Conservation (phyloP, 2,113 vertebrate species). For the Puntigrus tetrazona region DNA sequence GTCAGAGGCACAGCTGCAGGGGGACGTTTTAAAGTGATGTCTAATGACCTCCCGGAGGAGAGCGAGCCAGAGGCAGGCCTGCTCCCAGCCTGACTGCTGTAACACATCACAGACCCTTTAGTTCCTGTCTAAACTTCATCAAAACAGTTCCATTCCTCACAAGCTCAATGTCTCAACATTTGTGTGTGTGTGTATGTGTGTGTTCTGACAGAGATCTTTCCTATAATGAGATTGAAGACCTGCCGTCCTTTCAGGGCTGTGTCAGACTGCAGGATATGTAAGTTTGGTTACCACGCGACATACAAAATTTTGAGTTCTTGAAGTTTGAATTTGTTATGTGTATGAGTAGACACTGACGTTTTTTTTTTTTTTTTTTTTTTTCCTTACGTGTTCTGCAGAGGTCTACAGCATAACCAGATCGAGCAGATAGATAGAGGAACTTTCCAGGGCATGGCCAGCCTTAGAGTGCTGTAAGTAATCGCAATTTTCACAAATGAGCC, state of each 20-base stretch:
- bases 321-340: neutral
- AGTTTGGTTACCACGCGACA: slow-evolving; percentile 63
- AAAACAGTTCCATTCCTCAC: slow-evolving; percentile 3
- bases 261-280: slow-evolving; percentile 91
- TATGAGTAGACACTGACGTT: neutral
- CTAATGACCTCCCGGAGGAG: slow-evolving; percentile 56
- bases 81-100: slow-evolving; percentile 6
- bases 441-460: slow-evolving; percentile 83
- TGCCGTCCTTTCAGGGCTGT: slow-evolving; percentile 88
- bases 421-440: slow-evolving; percentile 82
- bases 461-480: slow-evolving; percentile 88
- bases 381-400: slow-evolving; percentile 71
- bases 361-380: neutral
- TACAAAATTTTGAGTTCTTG: neutral
- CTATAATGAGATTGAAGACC: slow-evolving; percentile 87
- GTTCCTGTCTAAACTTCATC: slow-evolving; percentile 31
- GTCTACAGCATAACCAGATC: slow-evolving; percentile 91
- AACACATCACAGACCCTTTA: slow-evolving; percentile 22
- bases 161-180: slow-evolving; percentile 12
- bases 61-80: slow-evolving; percentile 2
- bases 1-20: slow-evolving; percentile 29
- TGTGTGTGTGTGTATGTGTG: slow-evolving; percentile 18
- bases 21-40: slow-evolving; percentile 39
- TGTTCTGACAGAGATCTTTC: slow-evolving; percentile 84
- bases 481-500: neutral